Conservation (phyloP, 2,888 invertebrate genomes). For the Campaea margaritaria region DNA sequence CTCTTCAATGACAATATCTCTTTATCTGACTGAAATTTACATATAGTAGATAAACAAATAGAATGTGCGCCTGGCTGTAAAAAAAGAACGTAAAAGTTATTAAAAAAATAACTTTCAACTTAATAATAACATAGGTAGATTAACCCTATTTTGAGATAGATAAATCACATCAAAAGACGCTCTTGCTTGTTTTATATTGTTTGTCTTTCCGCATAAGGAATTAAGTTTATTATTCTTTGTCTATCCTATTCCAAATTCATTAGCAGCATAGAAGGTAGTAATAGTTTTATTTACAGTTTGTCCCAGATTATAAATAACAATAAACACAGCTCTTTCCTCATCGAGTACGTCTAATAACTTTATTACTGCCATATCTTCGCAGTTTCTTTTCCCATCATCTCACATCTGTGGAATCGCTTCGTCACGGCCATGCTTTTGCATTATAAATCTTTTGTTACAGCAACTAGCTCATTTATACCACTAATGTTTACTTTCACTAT, state of each 20-base stretch:
- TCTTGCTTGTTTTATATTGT: neutral
- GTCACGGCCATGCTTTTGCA: conserved; percentile 46
- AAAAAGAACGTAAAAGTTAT: neutral
- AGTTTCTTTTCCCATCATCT: conserved; percentile 34
- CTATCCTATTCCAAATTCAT: neutral
- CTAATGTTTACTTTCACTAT: conserved; percentile 42
- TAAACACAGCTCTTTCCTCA: conserved; percentile 10
- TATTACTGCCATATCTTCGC: conserved; percentile 15
- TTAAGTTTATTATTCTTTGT: neutral
- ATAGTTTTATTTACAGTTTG: neutral
- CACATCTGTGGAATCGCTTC: conserved; percentile 37
- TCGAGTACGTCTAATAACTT: conserved; percentile 9
- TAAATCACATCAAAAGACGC: conserved; percentile 2
- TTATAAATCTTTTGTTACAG: conserved; percentile 45
- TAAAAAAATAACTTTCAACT: neutral
- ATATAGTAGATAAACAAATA: neutral
- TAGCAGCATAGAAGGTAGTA: neutral
- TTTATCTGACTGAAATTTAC: too few relatives aligned
- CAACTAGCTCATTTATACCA: conserved; percentile 38
- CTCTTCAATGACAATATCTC: too few relatives aligned
- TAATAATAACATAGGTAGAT: neutral
- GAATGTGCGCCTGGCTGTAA: too few relatives aligned
- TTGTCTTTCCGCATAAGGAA: conserved; percentile 2
- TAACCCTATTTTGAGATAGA: neutral
- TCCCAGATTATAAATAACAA: conserved; percentile 12